A percentile compares a stretch with the other conserved stretches of the same genome.
phyloP scores from a whole-genome alignment of 2,888 invertebrate species.

The Drosophila borealis region DNA sequence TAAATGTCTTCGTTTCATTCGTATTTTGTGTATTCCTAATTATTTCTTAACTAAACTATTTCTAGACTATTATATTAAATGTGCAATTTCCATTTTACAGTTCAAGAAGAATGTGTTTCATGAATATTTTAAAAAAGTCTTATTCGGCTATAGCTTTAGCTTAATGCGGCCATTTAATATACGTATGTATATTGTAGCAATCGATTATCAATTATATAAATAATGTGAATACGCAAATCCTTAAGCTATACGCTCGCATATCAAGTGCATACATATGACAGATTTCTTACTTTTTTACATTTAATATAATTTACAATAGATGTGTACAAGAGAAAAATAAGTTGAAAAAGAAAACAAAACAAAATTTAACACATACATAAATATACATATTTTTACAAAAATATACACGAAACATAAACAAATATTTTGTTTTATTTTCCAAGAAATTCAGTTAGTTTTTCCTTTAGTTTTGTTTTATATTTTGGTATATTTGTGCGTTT shows the following conservation, averaged over 20 bases:
- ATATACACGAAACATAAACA: slow-evolving; percentile 40
- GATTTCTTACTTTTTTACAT: slow-evolving; percentile 39
- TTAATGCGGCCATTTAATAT: slow-evolving; percentile 67
- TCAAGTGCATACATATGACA: slow-evolving; percentile 56
- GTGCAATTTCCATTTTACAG: slow-evolving; percentile 58
- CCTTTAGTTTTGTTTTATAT: neutral
- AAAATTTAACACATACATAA: slow-evolving; percentile 25
- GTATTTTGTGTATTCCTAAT: slow-evolving; percentile 29
- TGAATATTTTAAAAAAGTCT: slow-evolving; percentile 11
- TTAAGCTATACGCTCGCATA: slow-evolving; percentile 64
- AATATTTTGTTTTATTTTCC: slow-evolving; percentile 19
- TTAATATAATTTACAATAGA: slow-evolving; percentile 45
- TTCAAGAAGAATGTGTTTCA: slow-evolving; percentile 16
- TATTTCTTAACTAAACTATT: slow-evolving; percentile 13
- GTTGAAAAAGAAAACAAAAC: neutral
- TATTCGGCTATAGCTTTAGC: slow-evolving; percentile 58
- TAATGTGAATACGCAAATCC: slow-evolving; percentile 45
- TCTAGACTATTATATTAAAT: slow-evolving; percentile 29
- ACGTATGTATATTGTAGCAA: slow-evolving; percentile 35
- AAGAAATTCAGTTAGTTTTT: slow-evolving; percentile 11
- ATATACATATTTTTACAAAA: slow-evolving; percentile 57
- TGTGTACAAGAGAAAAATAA: slow-evolving; percentile 18
- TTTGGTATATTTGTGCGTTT: slow-evolving; percentile 1
- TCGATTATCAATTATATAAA: slow-evolving; percentile 39
- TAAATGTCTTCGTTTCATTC: slow-evolving; percentile 47